phyloP scores from a whole-genome alignment of 64 coral and sea anemone genomes.

The Dendronephthya gigantea region DNA sequence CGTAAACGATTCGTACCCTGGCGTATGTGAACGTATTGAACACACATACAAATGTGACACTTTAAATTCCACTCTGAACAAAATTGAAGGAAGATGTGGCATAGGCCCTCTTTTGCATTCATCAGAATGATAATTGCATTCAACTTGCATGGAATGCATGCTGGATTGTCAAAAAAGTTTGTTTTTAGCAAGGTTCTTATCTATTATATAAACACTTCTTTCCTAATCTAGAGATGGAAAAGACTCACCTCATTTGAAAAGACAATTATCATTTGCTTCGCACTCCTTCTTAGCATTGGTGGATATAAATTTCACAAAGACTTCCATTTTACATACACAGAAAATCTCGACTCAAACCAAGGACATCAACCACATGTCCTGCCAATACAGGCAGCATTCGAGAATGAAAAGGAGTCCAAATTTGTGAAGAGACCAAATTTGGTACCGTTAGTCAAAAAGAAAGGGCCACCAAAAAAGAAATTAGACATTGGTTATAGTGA shows the following conservation, averaged over 20 bases:
- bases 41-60: too few species aligned
- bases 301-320: not conserved
- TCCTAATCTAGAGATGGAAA: constrained; percentile 1
- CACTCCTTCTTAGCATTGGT: not conserved
- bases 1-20: too few species aligned
- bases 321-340: constrained; percentile 1
- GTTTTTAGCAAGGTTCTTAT: not conserved
- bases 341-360: not conserved
- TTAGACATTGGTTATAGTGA: not conserved
- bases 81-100: too few species aligned
- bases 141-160: too few species aligned
- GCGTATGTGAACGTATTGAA: too few species aligned
- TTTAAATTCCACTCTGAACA: too few species aligned
- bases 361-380: not conserved
- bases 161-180: not conserved
- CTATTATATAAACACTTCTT: not conserved
- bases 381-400: not conserved
- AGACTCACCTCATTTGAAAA: constrained; percentile 16
- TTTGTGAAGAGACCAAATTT: not conserved
- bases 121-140: too few species aligned
- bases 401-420: not conserved
- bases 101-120: too few species aligned
- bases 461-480: not conserved
- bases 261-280: not conserved
- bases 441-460: not conserved